Conservation (phyloP, 2,888 invertebrate genomes). For the Sinohyriopsis cumingii region DNA sequence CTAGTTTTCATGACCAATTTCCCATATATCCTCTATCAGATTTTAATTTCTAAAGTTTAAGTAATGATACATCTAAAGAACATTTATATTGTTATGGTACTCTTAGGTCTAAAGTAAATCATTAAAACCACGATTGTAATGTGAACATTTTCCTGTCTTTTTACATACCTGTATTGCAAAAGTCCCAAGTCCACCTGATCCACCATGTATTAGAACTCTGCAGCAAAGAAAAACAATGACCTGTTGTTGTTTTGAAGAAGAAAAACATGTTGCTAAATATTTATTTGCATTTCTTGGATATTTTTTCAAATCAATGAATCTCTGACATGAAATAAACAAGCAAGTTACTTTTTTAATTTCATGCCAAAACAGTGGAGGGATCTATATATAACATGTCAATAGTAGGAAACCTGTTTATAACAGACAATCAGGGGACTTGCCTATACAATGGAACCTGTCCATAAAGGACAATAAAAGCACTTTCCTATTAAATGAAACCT, state of each 20-base stretch:
- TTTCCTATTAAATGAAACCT: no score
- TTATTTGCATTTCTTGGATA: background rate
- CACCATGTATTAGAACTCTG: constrained; percentile 86
- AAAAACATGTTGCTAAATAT: background rate
- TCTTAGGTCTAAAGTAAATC: no score
- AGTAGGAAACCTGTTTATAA: background rate
- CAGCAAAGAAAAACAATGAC: constrained; percentile 15
- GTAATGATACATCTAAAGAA: no score
- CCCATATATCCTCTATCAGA: no score
- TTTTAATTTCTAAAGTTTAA: no score
- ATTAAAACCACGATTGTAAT: no score
- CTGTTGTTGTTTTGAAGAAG: background rate
- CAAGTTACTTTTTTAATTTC: no score
- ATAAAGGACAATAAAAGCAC: no score
- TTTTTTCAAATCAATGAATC: background rate
- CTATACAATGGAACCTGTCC: background rate
- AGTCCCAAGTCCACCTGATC: constrained; percentile 92
- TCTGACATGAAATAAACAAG: no score
- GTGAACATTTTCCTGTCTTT: background rate
- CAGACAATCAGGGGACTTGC: background rate
- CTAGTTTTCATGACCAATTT: no score
- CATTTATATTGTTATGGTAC: no score
- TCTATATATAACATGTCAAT: background rate
- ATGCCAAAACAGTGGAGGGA: no score
- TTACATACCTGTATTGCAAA: constrained; percentile 82